These are phyloP conservation scores for Astyanax mexicanus DNA, from an alignment of 2,797 vertebrate genomes.

Conservation along the genomic window DNA sequence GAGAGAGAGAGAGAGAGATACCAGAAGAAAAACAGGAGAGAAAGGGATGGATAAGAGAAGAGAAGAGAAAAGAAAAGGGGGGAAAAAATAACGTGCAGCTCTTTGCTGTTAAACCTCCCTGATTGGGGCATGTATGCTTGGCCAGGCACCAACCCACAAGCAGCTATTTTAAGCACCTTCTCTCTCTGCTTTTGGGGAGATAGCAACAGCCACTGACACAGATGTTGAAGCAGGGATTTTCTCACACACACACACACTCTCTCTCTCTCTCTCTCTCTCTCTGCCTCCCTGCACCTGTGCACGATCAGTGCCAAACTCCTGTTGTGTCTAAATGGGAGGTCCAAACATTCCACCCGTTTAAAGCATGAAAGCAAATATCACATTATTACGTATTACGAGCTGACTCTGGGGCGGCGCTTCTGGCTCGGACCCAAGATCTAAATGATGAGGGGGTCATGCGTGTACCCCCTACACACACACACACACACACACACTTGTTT, in stretches of 20 bases:
- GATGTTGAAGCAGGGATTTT: constrained; percentile 64
- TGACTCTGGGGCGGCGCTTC: constrained; percentile 54
- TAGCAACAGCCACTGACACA: constrained; percentile 68
- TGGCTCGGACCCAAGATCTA: constrained; percentile 59
- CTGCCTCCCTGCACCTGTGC: constrained; percentile 76
- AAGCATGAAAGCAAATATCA: constrained; percentile 80
- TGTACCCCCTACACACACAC: constrained; percentile 3
- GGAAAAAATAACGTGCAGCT: constrained; percentile 31
- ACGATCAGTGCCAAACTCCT: constrained; percentile 79
- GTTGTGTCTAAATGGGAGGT: constrained; percentile 83
- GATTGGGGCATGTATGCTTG: constrained; percentile 62
- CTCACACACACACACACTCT: constrained; percentile 21
- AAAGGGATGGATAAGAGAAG: constrained; percentile 1
- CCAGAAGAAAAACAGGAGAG: not conserved
- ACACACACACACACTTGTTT: not conserved
- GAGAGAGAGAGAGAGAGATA: constrained; percentile 4
- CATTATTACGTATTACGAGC: constrained; percentile 74
- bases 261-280: constrained; percentile 23
- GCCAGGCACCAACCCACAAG: constrained; percentile 60
- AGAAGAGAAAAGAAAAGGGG: constrained; percentile 18
- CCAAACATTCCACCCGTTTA: constrained; percentile 77
- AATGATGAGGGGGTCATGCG: constrained; percentile 53
- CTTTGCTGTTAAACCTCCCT: constrained; percentile 51
- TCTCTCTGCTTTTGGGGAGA: constrained; percentile 57
- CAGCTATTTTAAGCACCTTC: constrained; percentile 63